Evolutionary conservation across 2,797 vertebrate species (phyloP), one percentile per base, ranked within the genome.

Genomic region (Spheniscus humboldti): DNA sequence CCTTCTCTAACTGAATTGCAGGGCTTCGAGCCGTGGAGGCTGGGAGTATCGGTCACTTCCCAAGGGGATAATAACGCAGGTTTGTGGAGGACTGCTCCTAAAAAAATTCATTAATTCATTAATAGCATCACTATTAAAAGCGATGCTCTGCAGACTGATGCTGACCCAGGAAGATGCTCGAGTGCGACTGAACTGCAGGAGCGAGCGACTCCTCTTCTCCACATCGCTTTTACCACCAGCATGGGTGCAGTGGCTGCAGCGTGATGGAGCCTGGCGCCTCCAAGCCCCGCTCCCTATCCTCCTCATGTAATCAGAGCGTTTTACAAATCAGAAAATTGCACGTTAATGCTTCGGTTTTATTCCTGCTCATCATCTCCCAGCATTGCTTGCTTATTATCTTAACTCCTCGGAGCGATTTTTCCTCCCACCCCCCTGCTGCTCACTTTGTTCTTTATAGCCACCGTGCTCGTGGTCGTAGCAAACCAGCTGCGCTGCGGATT

Each of bases 211-310:
- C 20, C 56, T 73, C n/a, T 39, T 28, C 31, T 20, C 23, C 23
- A 1, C 20, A 1, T 60, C 1, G 0, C 71, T 74, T 56, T 28
- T 13, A 6, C 23, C 45, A 2, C 14, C 3, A 7, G 16, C 1
- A 2, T 17, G 59, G 76, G 45, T 43, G 12, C 1, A 1, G 31
- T 16, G 33, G n/a, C 57, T 47, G 39, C 30, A 10, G 60, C 2
- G 1, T 9, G 53, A 56, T 1, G 33, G 2, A 71, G n/a, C 48
- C 18, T 19, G 50, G 56, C 28, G 22, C 17, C 45, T 68, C 64
- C 25, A 3, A 53, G 17, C 17, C 15, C 41, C 0, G 0, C 15
- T 53, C 43, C 45, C 30, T 19, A 5, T 17, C 23, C 64, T 55
- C n/a, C 75, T 39, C 10, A 0, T 60, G 67, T 39, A 74, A 82